Conservation (phyloP, 2,113 vertebrate genomes). For the Cyphomyrus plagiostoma region DNA sequence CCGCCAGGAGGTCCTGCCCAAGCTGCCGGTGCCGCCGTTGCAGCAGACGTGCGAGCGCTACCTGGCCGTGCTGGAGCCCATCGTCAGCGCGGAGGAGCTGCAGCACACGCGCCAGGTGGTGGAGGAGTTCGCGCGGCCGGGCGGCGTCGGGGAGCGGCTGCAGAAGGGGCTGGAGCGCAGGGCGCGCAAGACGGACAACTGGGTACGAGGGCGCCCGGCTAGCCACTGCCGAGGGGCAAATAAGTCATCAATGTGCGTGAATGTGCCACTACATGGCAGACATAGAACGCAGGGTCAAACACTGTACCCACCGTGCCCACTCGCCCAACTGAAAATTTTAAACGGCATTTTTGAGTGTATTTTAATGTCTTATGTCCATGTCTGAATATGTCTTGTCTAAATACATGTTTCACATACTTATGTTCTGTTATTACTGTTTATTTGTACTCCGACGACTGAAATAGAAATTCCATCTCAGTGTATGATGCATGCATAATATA, state of each 20-base stretch:
- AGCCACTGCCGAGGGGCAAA: neutral
- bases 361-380: neutral
- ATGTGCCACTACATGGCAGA: neutral
- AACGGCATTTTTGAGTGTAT: neutral
- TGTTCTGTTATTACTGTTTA: neutral
- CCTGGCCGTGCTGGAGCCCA: slow-evolving; percentile 74
- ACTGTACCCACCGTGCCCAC: neutral
- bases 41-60: slow-evolving; percentile 85
- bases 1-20: slow-evolving; percentile 78
- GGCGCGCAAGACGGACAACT: slow-evolving; percentile 75
- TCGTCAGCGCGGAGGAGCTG: slow-evolving; percentile 77
- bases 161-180: slow-evolving; percentile 82
- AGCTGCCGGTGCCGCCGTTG: slow-evolving; percentile 76
- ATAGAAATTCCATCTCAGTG: neutral
- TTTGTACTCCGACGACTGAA: neutral
- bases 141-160: slow-evolving; percentile 77
- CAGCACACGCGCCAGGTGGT: slow-evolving; percentile 66
- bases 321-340: neutral
- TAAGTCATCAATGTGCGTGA: neutral
- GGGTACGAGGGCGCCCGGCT: slow-evolving; percentile 63
- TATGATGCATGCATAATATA: neutral
- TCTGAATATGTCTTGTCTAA: neutral
- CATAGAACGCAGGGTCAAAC: neutral
- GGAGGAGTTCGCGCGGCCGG: slow-evolving; percentile 69
- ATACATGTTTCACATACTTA: neutral